Percentiles rank a stretch among this genome's conserved stretches.
phyloP scores from a whole-genome alignment of 2,888 invertebrate genomes.

The Lasioglossum marginatum region DNA sequence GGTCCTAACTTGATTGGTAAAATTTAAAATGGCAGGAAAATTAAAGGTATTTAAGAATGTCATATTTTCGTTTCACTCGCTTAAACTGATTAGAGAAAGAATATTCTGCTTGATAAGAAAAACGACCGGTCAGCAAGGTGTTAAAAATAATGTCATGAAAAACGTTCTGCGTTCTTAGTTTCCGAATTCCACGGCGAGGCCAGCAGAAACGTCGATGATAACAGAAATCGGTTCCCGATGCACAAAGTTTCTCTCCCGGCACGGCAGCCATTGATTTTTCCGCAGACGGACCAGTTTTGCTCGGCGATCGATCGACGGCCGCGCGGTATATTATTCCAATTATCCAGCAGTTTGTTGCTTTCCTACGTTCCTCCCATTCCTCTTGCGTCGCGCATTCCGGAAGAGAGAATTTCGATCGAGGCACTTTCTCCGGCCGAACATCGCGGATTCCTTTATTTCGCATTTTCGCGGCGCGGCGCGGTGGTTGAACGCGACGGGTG shows the following conservation, averaged over 20 bases:
- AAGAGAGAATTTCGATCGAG: constrained; percentile 3
- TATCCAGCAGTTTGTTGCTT: background rate
- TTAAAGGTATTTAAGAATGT: too few relatives aligned
- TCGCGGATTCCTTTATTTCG: constrained; percentile 5
- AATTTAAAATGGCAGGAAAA: too few relatives aligned
- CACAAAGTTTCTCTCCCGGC: constrained; percentile 3
- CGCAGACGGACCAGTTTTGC: background rate
- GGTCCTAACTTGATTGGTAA: too few relatives aligned
- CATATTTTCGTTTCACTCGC: too few relatives aligned
- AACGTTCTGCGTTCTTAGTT: background rate
- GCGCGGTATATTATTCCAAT: background rate
- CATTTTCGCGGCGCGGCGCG: background rate
- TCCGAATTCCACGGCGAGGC: background rate
- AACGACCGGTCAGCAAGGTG: too few relatives aligned
- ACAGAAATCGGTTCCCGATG: background rate
- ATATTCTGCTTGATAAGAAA: too few relatives aligned
- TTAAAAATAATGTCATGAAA: too few relatives aligned
- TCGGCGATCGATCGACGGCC: background rate
- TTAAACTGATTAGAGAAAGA: too few relatives aligned
- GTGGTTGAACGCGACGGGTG: constrained; percentile 5
- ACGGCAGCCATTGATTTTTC: background rate
- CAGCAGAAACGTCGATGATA: background rate
- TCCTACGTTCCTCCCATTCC: constrained; percentile 11
- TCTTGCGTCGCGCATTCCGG: background rate
- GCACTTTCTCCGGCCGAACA: constrained; percentile 15